phyloP scores from a whole-genome alignment of 2,113 vertebrate species.

The Myotis brandtii region DNA sequence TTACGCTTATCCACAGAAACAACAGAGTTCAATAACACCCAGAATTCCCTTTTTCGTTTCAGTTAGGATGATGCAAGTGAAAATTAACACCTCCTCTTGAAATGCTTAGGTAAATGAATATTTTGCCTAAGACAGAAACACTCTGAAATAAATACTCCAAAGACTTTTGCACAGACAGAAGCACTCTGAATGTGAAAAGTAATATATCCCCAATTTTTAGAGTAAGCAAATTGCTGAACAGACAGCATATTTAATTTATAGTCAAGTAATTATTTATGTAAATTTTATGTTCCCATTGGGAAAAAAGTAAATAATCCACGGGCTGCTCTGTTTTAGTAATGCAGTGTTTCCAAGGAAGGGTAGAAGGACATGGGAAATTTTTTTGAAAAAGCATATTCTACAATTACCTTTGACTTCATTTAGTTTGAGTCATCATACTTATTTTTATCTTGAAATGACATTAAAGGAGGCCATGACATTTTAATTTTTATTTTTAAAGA shows the following conservation, averaged over 20 bases:
- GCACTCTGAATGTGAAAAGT: conserved; percentile 11
- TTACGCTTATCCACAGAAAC: not conserved
- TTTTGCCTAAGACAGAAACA: not conserved
- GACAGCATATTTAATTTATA: not conserved
- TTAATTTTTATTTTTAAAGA: not conserved
- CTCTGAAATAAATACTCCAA: not conserved
- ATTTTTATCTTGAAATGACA: conserved; percentile 29
- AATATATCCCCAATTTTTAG: not conserved
- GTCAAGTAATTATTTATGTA: conserved; percentile 30
- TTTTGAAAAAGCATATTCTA: conserved; percentile 15
- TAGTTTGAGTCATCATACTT: not conserved
- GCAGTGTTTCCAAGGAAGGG: not conserved
- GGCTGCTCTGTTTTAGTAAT: not conserved
- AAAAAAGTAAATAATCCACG: not conserved
- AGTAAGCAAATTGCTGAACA: conserved; percentile 30
- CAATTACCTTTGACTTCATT: conserved; percentile 13
- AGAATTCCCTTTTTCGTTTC: not conserved
- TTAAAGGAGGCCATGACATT: not conserved
- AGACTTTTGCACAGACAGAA: not conserved
- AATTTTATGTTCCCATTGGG: not conserved
- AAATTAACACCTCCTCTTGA: conserved; percentile 16
- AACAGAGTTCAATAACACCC: not conserved
- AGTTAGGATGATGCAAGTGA: not conserved
- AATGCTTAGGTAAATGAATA: not conserved
- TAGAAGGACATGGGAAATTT: not conserved